A percentile compares a stretch with the other conserved stretches of the same genome.
phyloP scores from a whole-genome alignment of 1,140 invertebrate species.

The Drosophila rufa region DNA sequence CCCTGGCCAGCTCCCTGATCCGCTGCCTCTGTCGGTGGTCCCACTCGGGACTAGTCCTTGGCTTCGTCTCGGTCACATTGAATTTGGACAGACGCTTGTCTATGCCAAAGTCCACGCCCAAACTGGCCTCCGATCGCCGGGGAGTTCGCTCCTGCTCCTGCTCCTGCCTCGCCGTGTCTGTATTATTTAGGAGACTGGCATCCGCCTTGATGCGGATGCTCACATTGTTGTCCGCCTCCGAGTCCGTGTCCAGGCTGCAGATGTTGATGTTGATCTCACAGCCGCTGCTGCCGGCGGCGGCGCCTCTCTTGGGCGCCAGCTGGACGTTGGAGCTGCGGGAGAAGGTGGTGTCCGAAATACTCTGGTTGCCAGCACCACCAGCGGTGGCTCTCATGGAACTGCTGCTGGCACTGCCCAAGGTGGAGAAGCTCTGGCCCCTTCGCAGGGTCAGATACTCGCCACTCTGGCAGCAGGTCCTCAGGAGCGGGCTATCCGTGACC shows the following conservation, averaged over 20 bases:
- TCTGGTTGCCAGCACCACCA: neutral
- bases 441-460: constrained; percentile 24
- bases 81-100: constrained; percentile 72
- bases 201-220: constrained; percentile 68
- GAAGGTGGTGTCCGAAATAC: constrained; percentile 11
- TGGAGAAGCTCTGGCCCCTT: constrained; percentile 29
- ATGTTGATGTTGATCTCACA: constrained; percentile 77
- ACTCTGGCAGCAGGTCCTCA: constrained; percentile 46
- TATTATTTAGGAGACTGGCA: constrained; percentile 47
- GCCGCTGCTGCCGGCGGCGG: constrained; percentile 28
- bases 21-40: constrained; percentile 3
- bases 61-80: constrained; percentile 17
- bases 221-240: constrained; percentile 46
- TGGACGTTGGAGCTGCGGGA: constrained; percentile 12
- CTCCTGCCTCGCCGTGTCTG: constrained; percentile 18
- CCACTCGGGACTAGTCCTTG: constrained; percentile 16
- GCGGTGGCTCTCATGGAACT: neutral
- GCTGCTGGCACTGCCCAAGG: constrained; percentile 1
- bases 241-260: constrained; percentile 27
- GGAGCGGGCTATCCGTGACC: constrained; percentile 31
- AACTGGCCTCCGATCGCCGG: neutral
- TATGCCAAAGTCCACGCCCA: constrained; percentile 39
- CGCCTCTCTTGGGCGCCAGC: constrained; percentile 21
- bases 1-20: constrained; percentile 2
- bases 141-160: neutral